Conservation (phyloP, 2,797 vertebrate genomes). For the Chelidonichthys spinosus region DNA sequence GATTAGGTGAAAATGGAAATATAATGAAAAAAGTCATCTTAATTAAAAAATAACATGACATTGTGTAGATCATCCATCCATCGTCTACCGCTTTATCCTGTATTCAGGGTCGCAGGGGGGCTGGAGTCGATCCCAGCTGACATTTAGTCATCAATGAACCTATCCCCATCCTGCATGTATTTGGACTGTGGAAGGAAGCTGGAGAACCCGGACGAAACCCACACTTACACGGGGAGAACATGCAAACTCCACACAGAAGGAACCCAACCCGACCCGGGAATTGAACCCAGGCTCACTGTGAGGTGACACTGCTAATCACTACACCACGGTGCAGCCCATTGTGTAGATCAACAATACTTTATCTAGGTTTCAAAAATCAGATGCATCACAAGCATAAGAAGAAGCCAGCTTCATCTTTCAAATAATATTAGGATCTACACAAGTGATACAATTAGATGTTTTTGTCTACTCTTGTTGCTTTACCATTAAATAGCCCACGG, state of each 20-base stretch:
- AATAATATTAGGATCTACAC: background rate
- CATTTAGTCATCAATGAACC: too few species aligned
- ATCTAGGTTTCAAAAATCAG: background rate
- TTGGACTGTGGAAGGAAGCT: too few species aligned
- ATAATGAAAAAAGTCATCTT: background rate
- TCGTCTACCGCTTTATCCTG: background rate
- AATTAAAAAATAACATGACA: background rate
- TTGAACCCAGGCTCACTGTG: too few species aligned
- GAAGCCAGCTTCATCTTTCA: background rate
- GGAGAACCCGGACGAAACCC: too few species aligned
- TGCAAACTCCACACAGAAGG: too few species aligned
- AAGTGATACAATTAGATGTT: background rate
- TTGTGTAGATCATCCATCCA: background rate
- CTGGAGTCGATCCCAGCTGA: too few species aligned
- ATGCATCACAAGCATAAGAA: background rate
- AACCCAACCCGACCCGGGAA: too few species aligned
- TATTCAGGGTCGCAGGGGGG: too few species aligned
- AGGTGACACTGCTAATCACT: too few species aligned
- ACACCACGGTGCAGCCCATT: background rate
- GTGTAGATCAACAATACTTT: background rate
- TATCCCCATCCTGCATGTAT: too few species aligned
- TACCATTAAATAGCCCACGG: background rate
- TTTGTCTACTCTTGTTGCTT: background rate
- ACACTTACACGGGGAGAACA: too few species aligned
- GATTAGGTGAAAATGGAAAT: background rate